These are phyloP conservation scores for Acropora yongei DNA, from an alignment of 64 coral and sea anemone genomes.

Conservation along the genomic window DNA sequence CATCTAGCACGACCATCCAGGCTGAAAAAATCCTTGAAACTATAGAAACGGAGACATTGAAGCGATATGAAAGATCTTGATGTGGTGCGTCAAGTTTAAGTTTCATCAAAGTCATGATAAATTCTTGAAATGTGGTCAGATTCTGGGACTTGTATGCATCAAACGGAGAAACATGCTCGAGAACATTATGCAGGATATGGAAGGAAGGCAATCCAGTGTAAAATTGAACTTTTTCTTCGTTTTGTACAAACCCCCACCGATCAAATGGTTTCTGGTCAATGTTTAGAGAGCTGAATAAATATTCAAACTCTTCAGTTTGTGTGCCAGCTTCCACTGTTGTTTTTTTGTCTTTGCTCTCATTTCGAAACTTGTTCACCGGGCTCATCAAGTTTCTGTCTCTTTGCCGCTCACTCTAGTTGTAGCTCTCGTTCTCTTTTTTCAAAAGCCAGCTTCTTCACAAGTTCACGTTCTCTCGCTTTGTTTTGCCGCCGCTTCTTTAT, in stretches of 20 bases:
- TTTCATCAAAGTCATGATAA: constrained; percentile 37
- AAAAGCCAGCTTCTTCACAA: background rate
- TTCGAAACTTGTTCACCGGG: background rate
- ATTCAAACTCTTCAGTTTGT: constrained; percentile 75
- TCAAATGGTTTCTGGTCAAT: constrained; percentile 21
- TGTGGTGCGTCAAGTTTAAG: background rate
- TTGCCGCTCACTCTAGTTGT: background rate
- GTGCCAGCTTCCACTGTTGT: constrained; percentile 30
- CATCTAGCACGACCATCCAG: constrained; percentile 17
- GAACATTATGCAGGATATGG: constrained; percentile 48
- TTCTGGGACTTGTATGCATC: constrained; percentile 6
- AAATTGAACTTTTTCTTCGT: constrained; percentile 67
- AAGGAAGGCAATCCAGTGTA: constrained; percentile 66
- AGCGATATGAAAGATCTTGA: constrained; percentile 20
- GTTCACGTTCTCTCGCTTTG: background rate
- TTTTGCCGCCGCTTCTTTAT: background rate
- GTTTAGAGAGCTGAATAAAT: constrained; percentile 39
- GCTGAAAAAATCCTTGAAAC: constrained; percentile 10
- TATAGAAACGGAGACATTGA: constrained; percentile 11
- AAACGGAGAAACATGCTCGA: constrained; percentile 7
- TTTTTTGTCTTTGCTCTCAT: background rate
- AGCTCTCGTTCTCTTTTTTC: background rate
- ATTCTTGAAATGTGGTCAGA: constrained; percentile 62
- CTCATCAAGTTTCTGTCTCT: background rate
- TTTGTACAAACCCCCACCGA: constrained; percentile 27